Evolutionary conservation across 2,888 invertebrate species (phyloP).

Genomic region (Ceraclea dissimilis): DNA sequence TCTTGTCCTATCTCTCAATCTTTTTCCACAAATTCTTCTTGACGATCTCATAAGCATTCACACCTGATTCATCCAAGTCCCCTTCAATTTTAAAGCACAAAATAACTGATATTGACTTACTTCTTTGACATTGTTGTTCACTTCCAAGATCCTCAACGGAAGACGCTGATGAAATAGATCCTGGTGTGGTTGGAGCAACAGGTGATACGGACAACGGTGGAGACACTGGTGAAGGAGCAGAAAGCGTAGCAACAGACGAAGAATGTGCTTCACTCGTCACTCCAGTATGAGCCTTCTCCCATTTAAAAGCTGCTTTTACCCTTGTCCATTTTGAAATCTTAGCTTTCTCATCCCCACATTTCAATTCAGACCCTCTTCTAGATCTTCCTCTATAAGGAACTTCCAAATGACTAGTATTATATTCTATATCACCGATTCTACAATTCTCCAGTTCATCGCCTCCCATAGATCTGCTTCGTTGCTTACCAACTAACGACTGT

Average conservation of each 20-base stretch:
- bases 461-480: conserved; percentile 61
- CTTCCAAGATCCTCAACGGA: conserved; percentile 61
- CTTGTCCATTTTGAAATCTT: conserved; percentile 83
- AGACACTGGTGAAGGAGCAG: conserved; percentile 35
- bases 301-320: conserved; percentile 82
- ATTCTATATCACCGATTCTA: conserved; percentile 32
- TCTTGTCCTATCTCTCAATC: too few relatives aligned
- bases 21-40: too few relatives aligned
- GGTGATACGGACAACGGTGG: conserved; percentile 46
- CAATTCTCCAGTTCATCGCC: conserved; percentile 50
- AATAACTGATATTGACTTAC: conserved; percentile 27
- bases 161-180: conserved; percentile 64
- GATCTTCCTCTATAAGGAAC: conserved; percentile 18
- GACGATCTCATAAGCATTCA: too few relatives aligned
- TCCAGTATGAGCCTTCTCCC: conserved; percentile 66
- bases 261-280: conserved; percentile 33
- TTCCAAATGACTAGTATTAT: conserved; percentile 10
- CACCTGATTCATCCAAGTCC: too few relatives aligned
- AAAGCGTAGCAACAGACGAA: conserved; percentile 43
- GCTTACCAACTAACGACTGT: conserved; percentile 48
- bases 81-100: too few relatives aligned
- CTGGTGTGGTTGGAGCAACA: conserved; percentile 52
- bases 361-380: conserved; percentile 32
- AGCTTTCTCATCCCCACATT: conserved; percentile 43
- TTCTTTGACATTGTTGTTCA: conserved; percentile 32